Evolutionary conservation across 2,888 invertebrate species (phyloP).

Genomic region (Hydrotaea diabolus): DNA sequence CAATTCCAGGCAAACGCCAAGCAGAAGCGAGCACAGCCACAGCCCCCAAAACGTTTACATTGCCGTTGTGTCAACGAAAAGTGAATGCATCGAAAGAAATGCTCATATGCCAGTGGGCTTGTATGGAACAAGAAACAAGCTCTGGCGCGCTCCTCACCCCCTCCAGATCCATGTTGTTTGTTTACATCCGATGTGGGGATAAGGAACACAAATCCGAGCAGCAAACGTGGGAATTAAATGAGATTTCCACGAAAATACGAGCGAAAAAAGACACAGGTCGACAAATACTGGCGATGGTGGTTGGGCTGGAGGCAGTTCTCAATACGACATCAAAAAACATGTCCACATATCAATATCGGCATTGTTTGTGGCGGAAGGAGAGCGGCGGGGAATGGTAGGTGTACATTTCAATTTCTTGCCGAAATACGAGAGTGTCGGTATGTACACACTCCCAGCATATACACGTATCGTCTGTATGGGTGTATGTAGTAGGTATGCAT

Average conservation of each 20-base stretch:
- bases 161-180: neutral
- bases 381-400: neutral
- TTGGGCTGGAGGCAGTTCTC: neutral
- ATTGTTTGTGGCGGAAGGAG: too few species aligned
- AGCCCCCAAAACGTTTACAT: neutral
- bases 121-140: too few species aligned
- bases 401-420: conserved; percentile 22
- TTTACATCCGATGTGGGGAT: conserved; percentile 23
- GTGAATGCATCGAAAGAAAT: neutral
- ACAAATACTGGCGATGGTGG: neutral
- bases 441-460: too few species aligned
- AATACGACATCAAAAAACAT: conserved; percentile 22
- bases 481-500: neutral
- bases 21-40: neutral
- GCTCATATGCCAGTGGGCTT: neutral
- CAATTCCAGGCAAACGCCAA: conserved; percentile 33
- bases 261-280: conserved; percentile 29
- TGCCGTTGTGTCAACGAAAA: conserved; percentile 15
- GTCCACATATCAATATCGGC: conserved; percentile 1
- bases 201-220: conserved; percentile 28
- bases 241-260: conserved; percentile 35
- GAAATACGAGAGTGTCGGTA: conserved; percentile 22
- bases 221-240: conserved; percentile 52
- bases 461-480: neutral
- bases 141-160: neutral